Percentiles rank a stretch among this genome's conserved stretches.
Conservation (phyloP, 2,888 invertebrate genomes). For the Copidosoma aretas region DNA sequence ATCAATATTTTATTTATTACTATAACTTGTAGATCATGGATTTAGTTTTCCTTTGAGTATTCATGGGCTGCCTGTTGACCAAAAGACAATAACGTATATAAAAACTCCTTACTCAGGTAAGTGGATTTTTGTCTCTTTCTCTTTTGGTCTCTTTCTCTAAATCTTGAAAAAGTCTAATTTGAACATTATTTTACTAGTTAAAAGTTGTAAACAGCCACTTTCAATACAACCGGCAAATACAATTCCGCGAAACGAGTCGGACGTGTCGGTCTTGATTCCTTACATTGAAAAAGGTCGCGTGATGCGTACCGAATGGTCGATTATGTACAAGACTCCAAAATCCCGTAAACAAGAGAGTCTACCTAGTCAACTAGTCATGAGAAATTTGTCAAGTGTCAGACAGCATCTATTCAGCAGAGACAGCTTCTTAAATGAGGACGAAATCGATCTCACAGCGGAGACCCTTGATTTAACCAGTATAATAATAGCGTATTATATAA, state of each 20-base stretch:
- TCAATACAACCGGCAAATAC: slow-evolving; percentile 57
- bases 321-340: slow-evolving; percentile 59
- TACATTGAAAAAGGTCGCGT: slow-evolving; percentile 57
- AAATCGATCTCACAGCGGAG: slow-evolving; percentile 50
- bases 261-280: slow-evolving; percentile 56
- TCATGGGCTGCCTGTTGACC: slow-evolving; percentile 46
- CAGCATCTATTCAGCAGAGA: slow-evolving; percentile 60
- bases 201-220: slow-evolving; percentile 54
- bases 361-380: slow-evolving; percentile 41
- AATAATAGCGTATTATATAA: slow-evolving; percentile 5
- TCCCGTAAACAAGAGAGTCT: slow-evolving; percentile 27
- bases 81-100: slow-evolving; percentile 52
- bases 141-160: not conserved
- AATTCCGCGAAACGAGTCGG: slow-evolving; percentile 48
- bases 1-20: slow-evolving; percentile 3
- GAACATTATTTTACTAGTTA: slow-evolving; percentile 48
- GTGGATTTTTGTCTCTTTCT: slow-evolving; percentile 8
- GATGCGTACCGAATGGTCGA: slow-evolving; percentile 56
- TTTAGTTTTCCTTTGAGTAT: slow-evolving; percentile 47
- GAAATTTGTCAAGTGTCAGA: slow-evolving; percentile 52
- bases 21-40: slow-evolving; percentile 44
- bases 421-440: slow-evolving; percentile 49
- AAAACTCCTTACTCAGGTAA: slow-evolving; percentile 60
- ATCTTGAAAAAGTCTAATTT: slow-evolving; percentile 1
- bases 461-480: slow-evolving; percentile 58